Percentiles rank a stretch among this genome's conserved stretches.
Conservation (phyloP, 2,113 vertebrate genomes). For the Philantomba maxwellii region DNA sequence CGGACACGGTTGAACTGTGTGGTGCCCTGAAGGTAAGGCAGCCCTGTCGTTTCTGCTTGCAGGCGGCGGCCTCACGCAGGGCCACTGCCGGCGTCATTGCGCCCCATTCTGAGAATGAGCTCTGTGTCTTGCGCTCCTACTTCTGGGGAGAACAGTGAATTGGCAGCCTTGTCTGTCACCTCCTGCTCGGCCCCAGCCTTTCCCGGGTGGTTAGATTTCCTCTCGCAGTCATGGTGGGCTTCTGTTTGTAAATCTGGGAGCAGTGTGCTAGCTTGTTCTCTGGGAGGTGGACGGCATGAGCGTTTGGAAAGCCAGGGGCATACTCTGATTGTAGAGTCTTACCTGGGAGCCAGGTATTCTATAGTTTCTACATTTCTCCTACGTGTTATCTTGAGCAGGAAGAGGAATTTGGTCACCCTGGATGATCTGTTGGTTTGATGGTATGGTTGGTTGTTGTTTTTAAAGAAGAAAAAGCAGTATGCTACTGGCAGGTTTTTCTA, state of each 20-base stretch:
- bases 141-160: background rate
- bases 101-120: background rate
- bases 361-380: background rate
- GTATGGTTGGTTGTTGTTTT: background rate
- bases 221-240: background rate
- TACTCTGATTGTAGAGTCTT: background rate
- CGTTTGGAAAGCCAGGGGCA: background rate
- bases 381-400: background rate
- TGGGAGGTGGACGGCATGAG: background rate
- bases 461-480: background rate
- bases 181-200: background rate
- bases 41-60: background rate
- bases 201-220: background rate
- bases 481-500: background rate
- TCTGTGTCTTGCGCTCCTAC: rapidly evolving
- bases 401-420: background rate
- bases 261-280: background rate
- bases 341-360: background rate
- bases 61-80: rapidly evolving
- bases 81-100: rapidly evolving
- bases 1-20: conserved; percentile 90
- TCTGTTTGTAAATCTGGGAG: background rate
- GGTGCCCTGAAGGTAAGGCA: conserved; percentile 89
- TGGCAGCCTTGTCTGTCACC: background rate
- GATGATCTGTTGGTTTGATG: background rate